These are phyloP conservation scores for Cremastinae sp. DNA, from an alignment of 2,888 invertebrate genomes.

Conservation along the genomic window DNA sequence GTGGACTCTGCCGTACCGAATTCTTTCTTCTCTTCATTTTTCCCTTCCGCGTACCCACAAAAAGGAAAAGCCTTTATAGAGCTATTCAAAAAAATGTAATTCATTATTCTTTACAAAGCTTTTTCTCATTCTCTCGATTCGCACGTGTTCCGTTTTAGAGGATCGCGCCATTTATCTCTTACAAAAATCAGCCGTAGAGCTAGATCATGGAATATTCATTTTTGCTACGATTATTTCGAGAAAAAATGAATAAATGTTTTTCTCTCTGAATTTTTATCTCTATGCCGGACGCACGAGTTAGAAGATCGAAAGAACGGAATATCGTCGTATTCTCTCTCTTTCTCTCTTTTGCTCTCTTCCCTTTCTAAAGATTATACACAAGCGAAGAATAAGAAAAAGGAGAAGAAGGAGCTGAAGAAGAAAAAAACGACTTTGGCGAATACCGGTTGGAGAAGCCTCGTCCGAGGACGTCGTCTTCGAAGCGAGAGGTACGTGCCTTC, in stretches of 20 bases:
- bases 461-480: conserved; percentile 28
- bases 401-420: neutral
- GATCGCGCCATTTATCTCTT: too few relatives aligned
- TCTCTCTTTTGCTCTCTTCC: neutral
- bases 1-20: conserved; percentile 12
- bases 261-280: neutral
- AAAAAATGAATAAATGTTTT: too few relatives aligned
- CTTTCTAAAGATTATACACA: too few relatives aligned
- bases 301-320: neutral
- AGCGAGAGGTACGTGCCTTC: conserved; percentile 1
- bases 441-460: conserved; percentile 49
- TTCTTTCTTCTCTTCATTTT: conserved; percentile 2
- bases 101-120: too few relatives aligned
- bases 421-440: conserved; percentile 42
- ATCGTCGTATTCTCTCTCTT: neutral
- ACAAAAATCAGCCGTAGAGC: too few relatives aligned
- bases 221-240: too few relatives aligned
- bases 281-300: conserved; percentile 5
- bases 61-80: too few relatives aligned
- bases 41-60: too few relatives aligned
- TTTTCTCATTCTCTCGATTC: too few relatives aligned
- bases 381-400: conserved; percentile 1
- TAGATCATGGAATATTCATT: too few relatives aligned
- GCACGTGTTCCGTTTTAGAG: too few relatives aligned
- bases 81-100: too few relatives aligned